Evolutionary conservation across 2,113 vertebrate genomes (phyloP).

Genomic region (Cavia porcellus): DNA sequence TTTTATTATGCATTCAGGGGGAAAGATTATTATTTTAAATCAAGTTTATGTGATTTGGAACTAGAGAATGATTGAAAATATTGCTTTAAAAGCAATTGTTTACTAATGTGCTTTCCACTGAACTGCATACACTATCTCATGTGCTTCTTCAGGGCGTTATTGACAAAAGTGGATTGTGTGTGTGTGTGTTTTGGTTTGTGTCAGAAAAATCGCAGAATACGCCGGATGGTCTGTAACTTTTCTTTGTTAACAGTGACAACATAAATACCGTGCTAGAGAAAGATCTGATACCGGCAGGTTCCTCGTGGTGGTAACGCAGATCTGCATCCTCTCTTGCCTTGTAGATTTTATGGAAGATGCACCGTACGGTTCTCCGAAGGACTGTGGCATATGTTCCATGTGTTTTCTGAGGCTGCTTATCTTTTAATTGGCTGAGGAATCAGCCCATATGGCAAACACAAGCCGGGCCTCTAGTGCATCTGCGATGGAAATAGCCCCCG

Average conservation of each 20-base stretch:
- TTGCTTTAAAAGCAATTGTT: slow-evolving; percentile 19
- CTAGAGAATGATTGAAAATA: slow-evolving; percentile 37
- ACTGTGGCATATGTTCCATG: slow-evolving; percentile 58
- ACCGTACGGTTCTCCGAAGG: slow-evolving; percentile 33
- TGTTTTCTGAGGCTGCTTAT: slow-evolving; percentile 76
- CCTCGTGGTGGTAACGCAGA: neutral
- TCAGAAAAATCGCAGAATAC: slow-evolving; percentile 30
- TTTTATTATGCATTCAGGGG: slow-evolving; percentile 2
- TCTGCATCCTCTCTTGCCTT: slow-evolving; percentile 66
- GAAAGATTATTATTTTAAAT: slow-evolving; percentile 37
- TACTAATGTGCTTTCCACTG: neutral
- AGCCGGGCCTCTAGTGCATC: slow-evolving; percentile 61
- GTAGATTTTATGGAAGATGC: slow-evolving; percentile 65
- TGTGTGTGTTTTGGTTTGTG: neutral
- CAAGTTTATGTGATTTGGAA: neutral
- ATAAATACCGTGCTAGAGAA: slow-evolving; percentile 2
- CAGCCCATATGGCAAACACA: slow-evolving; percentile 79
- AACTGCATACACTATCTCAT: neutral
- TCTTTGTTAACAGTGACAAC: slow-evolving; percentile 36
- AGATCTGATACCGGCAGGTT: slow-evolving; percentile 50
- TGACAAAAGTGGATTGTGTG: neutral
- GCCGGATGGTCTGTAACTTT: slow-evolving; percentile 4
- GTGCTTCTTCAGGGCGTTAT: neutral
- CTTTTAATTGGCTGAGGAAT: slow-evolving; percentile 77
- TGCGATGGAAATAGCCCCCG: slow-evolving; percentile 64